Evolutionary conservation across 2,797 vertebrate species (phyloP), one percentile per base, ranked within the genome.

Genomic region (Esox masquinongy): DNA sequence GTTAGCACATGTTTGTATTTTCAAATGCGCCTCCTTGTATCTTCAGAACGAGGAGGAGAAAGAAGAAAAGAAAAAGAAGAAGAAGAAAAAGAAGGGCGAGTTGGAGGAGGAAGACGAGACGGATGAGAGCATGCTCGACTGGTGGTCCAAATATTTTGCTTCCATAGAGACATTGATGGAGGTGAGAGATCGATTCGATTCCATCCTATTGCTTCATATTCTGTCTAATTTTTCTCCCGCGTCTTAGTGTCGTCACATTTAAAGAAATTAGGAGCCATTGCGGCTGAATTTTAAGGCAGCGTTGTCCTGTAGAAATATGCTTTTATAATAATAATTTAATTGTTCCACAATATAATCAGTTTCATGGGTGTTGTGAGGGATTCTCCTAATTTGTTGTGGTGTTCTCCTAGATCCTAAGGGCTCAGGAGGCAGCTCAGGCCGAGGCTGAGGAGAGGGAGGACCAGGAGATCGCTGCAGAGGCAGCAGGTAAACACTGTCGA

Each of bases 91-190:
- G 83, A 93, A 92, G n/a, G 91, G 91, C 0, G 97, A 95, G 3
- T 94, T 94, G 16, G 87, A 77, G 0, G 97, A 99, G 69, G 97
- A 99, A 1, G 97, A 98, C 5, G 98, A 99, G 87, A 91, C 93
- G 0, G 97, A 99, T 0, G 97, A 99, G 86, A 95, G 97, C 83
- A 95, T 96, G 92, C 88, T 99, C 89, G 98, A 99, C 88, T 99
- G 98, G 98, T 99, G 98, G 98, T 99, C 98, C 79, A 99, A 99
- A 83, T 99, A 99, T 83, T 99, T 99, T 16, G 95, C 96, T 43
- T 99, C 98, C 51, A 98, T 99, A 0, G 98, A 99, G 80, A 99
- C 97, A 0, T 93, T 99, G 85, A 97, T 97, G 90, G 98, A 98
- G 96, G 98, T 99, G 86, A 61, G 83, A 77, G 22, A n/a, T 71